Base-by-base conservation (phyloP, 1,140 invertebrate species). In the Solen grandis region DNA sequence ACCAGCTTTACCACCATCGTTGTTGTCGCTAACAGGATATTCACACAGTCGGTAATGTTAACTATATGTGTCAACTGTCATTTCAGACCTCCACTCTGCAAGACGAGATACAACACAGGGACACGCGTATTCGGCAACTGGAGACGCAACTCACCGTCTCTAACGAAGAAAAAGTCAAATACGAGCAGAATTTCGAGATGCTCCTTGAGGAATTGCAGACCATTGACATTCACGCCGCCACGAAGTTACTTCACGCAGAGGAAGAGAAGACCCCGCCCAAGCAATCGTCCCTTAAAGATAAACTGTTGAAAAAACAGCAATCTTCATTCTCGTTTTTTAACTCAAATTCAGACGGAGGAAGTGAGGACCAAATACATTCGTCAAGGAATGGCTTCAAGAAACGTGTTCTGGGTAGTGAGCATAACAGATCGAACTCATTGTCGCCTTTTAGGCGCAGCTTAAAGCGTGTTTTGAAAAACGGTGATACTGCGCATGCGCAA, bases 281-380 rank as follows among this genome's bases (percentile, higher is more conserved):
- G 38, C 36, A 66, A 3, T 10, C n/a, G 35, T 33, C 60, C 54
- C 33, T n/a, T 19, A 65, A 65, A 52, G 14, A 33, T 16, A 65
- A 55, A 66, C 31, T 46, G 16, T 25, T 76, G 13, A 76, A 76
- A 52, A 76, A 76, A 55, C 74, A 76, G n/a, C 10, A 38, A 19
- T 76, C 74, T n/a, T 60, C 62, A 27, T 76, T 76, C 52, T 76
- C 74, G 19, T 76, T 76, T 55, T 76, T 76, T 33, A 25, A n/a
- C n/a, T n/a, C n/a, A n/a, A n/a, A n/a, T n/a, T n/a, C 55, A 5
- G 46, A 54, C 8, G 27, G 36, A 22, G 5, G 10, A 16, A 41
- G 29, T 22, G 29, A 52, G 1, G 41, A 16, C 5, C 31, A 60
- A 13, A 41, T 19, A 52, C 16, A 22, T 16, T 14, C 31, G 50